These are phyloP conservation scores for Petrocephalus microphthalmus DNA, from an alignment of 2,113 vertebrate genomes.

Conservation along the genomic window DNA sequence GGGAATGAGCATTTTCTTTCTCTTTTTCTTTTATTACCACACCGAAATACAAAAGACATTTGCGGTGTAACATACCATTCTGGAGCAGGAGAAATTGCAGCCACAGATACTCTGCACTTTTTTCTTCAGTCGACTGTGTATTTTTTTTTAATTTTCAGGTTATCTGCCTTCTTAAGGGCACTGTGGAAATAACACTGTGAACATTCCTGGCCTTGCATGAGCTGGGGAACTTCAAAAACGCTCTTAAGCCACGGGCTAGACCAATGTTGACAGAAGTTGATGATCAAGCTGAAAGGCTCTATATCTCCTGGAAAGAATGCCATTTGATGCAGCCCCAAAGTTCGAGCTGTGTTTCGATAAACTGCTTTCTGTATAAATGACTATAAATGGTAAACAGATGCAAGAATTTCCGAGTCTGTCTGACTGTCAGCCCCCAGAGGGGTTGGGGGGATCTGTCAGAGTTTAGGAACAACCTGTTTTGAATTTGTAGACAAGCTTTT, in stretches of 20 bases:
- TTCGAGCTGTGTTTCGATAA: constrained; percentile 42
- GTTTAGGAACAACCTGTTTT: constrained; percentile 48
- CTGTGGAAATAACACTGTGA: constrained; percentile 17
- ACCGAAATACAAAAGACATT: background rate
- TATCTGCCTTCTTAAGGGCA: constrained; percentile 14
- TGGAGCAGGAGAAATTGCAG: background rate
- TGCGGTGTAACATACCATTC: background rate
- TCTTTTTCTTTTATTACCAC: no score
- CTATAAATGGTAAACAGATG: constrained; percentile 54
- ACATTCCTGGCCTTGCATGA: constrained; percentile 19
- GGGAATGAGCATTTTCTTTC: background rate
- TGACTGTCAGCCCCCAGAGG: constrained; percentile 38
- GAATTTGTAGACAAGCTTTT: constrained; percentile 45
- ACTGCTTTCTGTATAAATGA: constrained; percentile 45
- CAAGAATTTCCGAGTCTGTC: constrained; percentile 34
- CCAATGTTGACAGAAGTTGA: constrained; percentile 33
- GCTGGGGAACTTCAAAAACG: constrained; percentile 16
- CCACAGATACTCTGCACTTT: background rate
- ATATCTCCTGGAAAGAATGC: constrained; percentile 23
- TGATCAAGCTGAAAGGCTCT: constrained; percentile 37
- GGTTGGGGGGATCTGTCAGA: constrained; percentile 39
- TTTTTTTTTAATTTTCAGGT: constrained; percentile 14
- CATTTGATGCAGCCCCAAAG: constrained; percentile 32
- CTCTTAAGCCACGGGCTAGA: constrained; percentile 17
- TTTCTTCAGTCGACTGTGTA: background rate